Evolutionary conservation across 2,113 vertebrate species (phyloP).

Genomic region (Ceyx melanurus): DNA sequence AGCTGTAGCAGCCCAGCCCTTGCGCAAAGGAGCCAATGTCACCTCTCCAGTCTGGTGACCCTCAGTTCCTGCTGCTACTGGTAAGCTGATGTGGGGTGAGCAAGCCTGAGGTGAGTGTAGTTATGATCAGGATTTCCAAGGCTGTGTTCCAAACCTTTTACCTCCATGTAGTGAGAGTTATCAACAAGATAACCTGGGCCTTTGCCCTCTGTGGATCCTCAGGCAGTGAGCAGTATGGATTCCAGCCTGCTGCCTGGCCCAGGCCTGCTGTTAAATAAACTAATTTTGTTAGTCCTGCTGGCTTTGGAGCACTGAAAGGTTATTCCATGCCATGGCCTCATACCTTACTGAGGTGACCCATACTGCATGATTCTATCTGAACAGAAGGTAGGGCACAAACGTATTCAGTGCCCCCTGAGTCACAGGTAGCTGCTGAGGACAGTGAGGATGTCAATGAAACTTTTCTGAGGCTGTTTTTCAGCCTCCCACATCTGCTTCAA

Average conservation of each 20-base stretch:
- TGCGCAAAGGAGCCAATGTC: background rate
- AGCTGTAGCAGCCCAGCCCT: background rate
- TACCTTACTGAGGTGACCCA: background rate
- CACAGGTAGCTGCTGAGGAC: background rate
- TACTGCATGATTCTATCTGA: background rate
- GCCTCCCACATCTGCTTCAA: background rate
- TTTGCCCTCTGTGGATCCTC: background rate
- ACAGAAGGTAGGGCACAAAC: background rate
- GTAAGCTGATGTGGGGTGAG: background rate
- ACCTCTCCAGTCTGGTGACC: background rate
- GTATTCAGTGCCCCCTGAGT: background rate
- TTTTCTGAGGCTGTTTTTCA: background rate
- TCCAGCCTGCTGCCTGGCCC: background rate
- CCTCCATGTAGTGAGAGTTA: background rate
- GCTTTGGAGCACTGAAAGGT: background rate
- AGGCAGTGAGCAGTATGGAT: background rate
- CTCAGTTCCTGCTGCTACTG: background rate
- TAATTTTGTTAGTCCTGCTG: background rate
- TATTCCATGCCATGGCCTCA: background rate
- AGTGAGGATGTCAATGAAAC: background rate
- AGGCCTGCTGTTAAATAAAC: fast-evolving
- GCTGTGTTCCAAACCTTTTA: background rate
- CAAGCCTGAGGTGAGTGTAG: background rate
- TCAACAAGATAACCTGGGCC: background rate
- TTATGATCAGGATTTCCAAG: background rate